Base-by-base conservation (phyloP, 2,113 vertebrate species). In the Tor tambroides region DNA sequence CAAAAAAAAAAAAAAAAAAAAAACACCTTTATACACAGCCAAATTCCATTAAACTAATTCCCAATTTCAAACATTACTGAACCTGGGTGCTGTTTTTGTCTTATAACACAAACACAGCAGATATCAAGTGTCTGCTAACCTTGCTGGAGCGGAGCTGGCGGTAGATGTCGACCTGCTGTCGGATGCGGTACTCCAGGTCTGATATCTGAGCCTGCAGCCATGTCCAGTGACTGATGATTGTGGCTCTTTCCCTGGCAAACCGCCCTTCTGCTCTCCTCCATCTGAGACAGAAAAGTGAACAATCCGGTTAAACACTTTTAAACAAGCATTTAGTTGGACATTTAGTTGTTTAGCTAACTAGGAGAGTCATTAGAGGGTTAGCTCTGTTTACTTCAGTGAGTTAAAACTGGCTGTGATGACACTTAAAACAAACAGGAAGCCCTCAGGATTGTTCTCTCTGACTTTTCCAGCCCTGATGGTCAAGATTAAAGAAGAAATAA, bases 141-240 rank as follows among this genome's bases (percentile, higher is more conserved):
- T 99, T 99, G 91, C 95, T 97, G 92, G 96, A 93, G 38, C 98
- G 96, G 59, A 99, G 97, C 94, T 99, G 98, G 85, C 96, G 95
- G 95, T 98, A 99, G 90, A 99, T 98, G 94, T 99, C 98, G 0
- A 97, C 97, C 86, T 99, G 98, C 93, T 99, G 98, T 26, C 98
- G 96, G 93, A 99, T 99, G 83, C 98, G 97, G 92, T 99, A 99
- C 90, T 99, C 98, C 95, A 99, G 94, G 95, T 99, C 98, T 0
- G 98, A 99, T 91, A 99, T 97, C 86, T 99, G 98, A 71, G 98
- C 98, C 90, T 99, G 98, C 71, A 99, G 97, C 98, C 98, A 99
- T 91, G 99, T 99, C 98, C 98, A 99, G 94, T 97, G 98, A 92
- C 98, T 99, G 94, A 99, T 97, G 93, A 99, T 98, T 67, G 97